These are phyloP conservation scores for Chloroceryle aenea DNA, from an alignment of 2,113 vertebrate genomes.

Conservation along the genomic window DNA sequence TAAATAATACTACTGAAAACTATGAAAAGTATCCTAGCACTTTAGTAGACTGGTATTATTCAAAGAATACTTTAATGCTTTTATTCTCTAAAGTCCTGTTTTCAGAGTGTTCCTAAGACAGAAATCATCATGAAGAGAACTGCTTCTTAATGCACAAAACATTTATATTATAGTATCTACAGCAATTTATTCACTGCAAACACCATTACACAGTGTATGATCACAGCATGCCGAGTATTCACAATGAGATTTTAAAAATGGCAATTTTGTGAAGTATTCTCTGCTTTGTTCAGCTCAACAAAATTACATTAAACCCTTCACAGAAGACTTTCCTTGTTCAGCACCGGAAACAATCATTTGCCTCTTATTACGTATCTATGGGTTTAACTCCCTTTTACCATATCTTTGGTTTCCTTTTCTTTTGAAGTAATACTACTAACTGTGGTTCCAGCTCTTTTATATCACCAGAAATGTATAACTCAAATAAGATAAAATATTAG, in stretches of 20 bases:
- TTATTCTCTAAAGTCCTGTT: constrained; percentile 7
- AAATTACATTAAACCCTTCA: constrained; percentile 53
- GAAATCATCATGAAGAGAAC: constrained; percentile 17
- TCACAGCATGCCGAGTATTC: constrained; percentile 52
- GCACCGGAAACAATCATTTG: background rate
- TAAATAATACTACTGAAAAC: constrained; percentile 20
- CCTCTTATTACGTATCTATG: background rate
- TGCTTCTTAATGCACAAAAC: constrained; percentile 46
- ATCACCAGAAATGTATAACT: background rate
- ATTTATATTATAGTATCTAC: constrained; percentile 67
- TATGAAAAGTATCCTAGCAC: background rate
- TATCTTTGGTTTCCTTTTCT: background rate
- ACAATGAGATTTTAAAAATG: constrained; percentile 63
- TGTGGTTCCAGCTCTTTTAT: background rate
- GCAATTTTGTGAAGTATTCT: constrained; percentile 67
- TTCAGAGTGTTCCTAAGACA: constrained; percentile 16
- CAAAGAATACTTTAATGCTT: constrained; percentile 1
- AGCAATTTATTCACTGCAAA: constrained; percentile 67
- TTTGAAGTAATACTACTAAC: background rate
- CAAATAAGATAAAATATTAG: constrained; percentile 5
- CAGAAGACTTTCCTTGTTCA: constrained; percentile 30
- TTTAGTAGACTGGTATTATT: constrained; percentile 31
- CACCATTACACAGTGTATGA: constrained; percentile 66
- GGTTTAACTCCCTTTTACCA: background rate
- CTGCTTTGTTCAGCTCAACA: constrained; percentile 51